Base-by-base conservation (phyloP, 2,888 invertebrate genomes). In the Sesamia inferens region DNA sequence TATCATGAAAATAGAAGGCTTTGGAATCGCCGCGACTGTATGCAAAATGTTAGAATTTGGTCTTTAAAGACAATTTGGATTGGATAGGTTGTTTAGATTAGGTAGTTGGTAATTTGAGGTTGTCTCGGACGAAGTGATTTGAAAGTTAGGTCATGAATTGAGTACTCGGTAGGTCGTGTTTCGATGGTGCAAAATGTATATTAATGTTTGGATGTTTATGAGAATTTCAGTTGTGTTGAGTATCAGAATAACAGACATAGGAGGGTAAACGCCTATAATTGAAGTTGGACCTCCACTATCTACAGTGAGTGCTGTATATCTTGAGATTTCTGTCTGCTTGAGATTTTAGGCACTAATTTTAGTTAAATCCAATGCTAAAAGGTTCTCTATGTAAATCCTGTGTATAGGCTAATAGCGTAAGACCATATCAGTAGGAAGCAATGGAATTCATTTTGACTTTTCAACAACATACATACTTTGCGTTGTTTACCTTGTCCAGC, bases 1-100 rank as follows among this genome's bases (percentile, higher is more conserved):
- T 81, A 83, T 78, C 83, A 70, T 76, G 76, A 44, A 86, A 84
- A 86, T 84, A 81, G 81, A 86, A 81, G 82, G 74, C 44, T 72
- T 74, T 73, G 61, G 55, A 44, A 71, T 61, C 55, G 62, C 58
- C 57, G 76, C 47, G 48, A 16, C 47, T 3, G 44, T 55, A 68
- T 67, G 76, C 61, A 44, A 64, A 61, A 57, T 22, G 42, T 68
- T 68, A 54, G 51, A 59, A 68, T 22, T 13, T 61, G n/a, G 14
- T 14, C 31, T 58, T 24, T 14, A 31, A 5, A 22, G 42, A 19
- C 47, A 54, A 61, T 61, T 67, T 68, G 2, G 11, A 4, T 13
- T 55, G n/a, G 0, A 68, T 14, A 16, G 39, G 16, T 62, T 51
- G 13, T 39, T 39, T 39, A 39, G 5, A 24, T 55, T 16, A 22